A percentile compares a stretch with the other conserved stretches of the same genome.
These are phyloP conservation scores for Crenuchus spilurus DNA, from an alignment of 2,797 vertebrate genomes.

Conservation along the genomic window DNA sequence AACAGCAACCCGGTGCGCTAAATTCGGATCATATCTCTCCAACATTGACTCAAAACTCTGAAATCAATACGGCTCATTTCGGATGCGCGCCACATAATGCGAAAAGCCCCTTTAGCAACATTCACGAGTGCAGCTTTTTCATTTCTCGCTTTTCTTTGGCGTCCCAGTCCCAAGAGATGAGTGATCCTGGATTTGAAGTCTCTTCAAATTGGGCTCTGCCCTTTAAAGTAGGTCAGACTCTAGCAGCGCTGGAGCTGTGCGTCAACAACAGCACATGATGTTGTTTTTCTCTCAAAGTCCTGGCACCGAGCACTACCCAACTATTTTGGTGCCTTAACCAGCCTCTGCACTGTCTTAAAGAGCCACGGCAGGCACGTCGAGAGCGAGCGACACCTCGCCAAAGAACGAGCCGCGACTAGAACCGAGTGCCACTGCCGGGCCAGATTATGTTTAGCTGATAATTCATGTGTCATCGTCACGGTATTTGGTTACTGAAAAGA, in stretches of 20 bases:
- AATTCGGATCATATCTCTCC: conserved; percentile 44
- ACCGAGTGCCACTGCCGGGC: background rate
- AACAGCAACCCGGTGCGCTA: conserved; percentile 30
- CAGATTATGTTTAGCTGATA: conserved; percentile 54
- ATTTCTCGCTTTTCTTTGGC: background rate
- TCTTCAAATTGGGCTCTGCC: conserved; percentile 56
- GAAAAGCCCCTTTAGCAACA: conserved; percentile 44
- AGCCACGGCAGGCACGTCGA: conserved; percentile 25
- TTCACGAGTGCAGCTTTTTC: conserved; percentile 39
- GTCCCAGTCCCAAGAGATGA: conserved; percentile 45
- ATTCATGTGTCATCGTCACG: conserved; percentile 46
- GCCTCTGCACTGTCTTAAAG: conserved; percentile 45
- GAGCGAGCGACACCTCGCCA: conserved; percentile 33
- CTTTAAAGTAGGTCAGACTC: conserved; percentile 69
- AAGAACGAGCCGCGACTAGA: conserved; percentile 7
- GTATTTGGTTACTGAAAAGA: conserved; percentile 24
- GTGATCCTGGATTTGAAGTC: conserved; percentile 49
- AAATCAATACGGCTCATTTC: conserved; percentile 47
- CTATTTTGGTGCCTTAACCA: conserved; percentile 48
- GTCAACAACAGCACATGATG: conserved; percentile 64
- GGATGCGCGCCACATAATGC: conserved; percentile 31
- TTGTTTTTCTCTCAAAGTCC: conserved; percentile 59
- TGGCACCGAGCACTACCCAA: conserved; percentile 49
- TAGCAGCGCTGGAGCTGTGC: conserved; percentile 56
- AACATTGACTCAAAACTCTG: conserved; percentile 33